These are phyloP conservation scores for Campoplex capitator DNA, from an alignment of 2,888 invertebrate genomes.

Conservation along the genomic window DNA sequence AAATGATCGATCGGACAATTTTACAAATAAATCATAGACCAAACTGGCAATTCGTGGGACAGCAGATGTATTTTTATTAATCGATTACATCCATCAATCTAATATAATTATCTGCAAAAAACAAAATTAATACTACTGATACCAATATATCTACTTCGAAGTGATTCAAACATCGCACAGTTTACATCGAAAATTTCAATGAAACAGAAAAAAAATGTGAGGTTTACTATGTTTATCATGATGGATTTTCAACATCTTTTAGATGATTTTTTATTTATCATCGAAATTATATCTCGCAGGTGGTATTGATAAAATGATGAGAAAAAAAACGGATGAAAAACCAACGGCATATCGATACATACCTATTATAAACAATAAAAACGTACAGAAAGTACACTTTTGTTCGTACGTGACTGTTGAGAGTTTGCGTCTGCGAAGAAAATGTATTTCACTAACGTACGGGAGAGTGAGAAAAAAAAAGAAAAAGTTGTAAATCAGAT, in stretches of 20 bases:
- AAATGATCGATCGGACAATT: background rate
- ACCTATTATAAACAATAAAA: background rate
- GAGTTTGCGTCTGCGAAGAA: background rate
- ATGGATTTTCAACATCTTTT: conserved; percentile 15
- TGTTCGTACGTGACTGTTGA: background rate
- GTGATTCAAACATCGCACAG: conserved; percentile 5
- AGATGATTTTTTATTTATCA: background rate
- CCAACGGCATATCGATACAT: background rate
- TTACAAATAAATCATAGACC: background rate
- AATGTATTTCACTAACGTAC: background rate
- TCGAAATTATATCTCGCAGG: background rate
- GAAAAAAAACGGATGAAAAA: background rate
- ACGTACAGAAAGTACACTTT: conserved; percentile 4
- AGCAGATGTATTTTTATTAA: conserved; percentile 54
- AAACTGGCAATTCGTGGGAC: conserved; percentile 19
- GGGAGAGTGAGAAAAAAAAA: background rate
- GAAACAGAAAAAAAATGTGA: conserved; percentile 24
- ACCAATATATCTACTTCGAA: conserved; percentile 24
- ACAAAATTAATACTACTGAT: conserved; percentile 32
- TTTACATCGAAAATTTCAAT: conserved; percentile 8
- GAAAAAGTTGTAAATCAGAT: background rate
- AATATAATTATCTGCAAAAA: conserved; percentile 45
- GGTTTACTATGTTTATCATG: conserved; percentile 4
- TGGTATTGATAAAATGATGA: background rate
- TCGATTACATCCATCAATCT: conserved; percentile 59